Conservation (phyloP, 2,888 invertebrate species). For the Rhopalosiphum nymphaeae region DNA sequence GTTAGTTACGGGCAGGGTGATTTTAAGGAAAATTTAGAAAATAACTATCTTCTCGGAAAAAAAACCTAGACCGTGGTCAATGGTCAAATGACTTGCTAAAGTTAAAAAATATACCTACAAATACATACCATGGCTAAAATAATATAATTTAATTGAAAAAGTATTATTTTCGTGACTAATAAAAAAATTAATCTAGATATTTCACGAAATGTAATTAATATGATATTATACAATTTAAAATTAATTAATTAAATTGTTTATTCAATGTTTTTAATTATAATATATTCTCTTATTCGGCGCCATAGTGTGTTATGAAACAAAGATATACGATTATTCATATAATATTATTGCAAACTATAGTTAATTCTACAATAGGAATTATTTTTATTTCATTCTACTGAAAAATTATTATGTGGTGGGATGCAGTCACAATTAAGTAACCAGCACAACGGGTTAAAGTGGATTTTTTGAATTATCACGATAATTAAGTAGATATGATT, state of each 20-base stretch:
- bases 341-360: background rate
- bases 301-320: background rate
- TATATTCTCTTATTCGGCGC: background rate
- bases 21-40: slow-evolving; percentile 21
- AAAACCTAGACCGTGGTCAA: background rate
- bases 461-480: background rate
- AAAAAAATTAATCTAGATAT: background rate
- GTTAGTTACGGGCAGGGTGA: background rate
- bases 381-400: background rate
- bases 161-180: background rate
- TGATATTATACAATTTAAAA: background rate
- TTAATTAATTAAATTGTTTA: too few species aligned
- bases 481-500: background rate
- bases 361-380: background rate
- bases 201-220: background rate
- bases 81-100: background rate
- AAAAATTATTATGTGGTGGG: background rate
- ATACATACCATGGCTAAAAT: background rate
- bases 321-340: background rate
- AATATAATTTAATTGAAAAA: background rate
- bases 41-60: background rate
- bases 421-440: background rate
- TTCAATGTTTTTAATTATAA: too few species aligned
- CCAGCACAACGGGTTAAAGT: background rate
- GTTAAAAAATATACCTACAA: background rate